Evolutionary conservation across 2,888 invertebrate species (phyloP), one percentile per base, ranked within the genome.

Genomic region (Clanis bilineata): DNA sequence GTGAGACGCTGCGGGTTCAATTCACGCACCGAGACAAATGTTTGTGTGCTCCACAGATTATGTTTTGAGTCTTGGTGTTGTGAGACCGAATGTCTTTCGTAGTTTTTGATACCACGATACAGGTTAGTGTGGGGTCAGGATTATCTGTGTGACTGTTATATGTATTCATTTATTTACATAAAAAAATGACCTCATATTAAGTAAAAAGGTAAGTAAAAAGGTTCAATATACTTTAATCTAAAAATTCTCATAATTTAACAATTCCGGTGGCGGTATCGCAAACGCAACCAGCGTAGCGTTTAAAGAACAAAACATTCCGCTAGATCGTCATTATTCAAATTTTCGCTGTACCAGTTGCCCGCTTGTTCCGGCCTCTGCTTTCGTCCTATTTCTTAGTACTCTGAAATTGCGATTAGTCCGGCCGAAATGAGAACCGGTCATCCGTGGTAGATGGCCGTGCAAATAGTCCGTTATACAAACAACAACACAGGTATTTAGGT

Each of bases 271-370:
- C 70, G 70, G 61, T 62, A 65, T 61, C 62, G 58, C 71, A 63
- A 68, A 69, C 77, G 81, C 85, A 88, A 70, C 79, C 82, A 90
- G 78, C 90, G 88, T 87, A 82, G 80, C 88, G 87, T 82, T 82
- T 77, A 32, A 80, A 82, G 83, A 86, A 86, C 84, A 83, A 85
- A 85, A 78, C 78, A 86, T 79, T 84, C 90, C 92, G 90, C 91
- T 90, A 90, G 82, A 75, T 86, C 82, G 85, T 90, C 89, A 90
- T 91, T 90, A 92, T 90, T 89, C 85, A 90, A 90, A 91, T 90
- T 89, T 90, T 90, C 86, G 83, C 85, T 86, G 92, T 86, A 86
- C 91, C 77, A 89, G 85, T 88, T 90, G 86, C 88, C 89, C 82
- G 86, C 83, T 88, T 90, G 90, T 92, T 92, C 88, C 92, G 91